Percentiles rank a stretch among this genome's conserved stretches.
phyloP scores from a whole-genome alignment of 92 coral and sea anemone genomes.

The Parazoanthus swiftii region DNA sequence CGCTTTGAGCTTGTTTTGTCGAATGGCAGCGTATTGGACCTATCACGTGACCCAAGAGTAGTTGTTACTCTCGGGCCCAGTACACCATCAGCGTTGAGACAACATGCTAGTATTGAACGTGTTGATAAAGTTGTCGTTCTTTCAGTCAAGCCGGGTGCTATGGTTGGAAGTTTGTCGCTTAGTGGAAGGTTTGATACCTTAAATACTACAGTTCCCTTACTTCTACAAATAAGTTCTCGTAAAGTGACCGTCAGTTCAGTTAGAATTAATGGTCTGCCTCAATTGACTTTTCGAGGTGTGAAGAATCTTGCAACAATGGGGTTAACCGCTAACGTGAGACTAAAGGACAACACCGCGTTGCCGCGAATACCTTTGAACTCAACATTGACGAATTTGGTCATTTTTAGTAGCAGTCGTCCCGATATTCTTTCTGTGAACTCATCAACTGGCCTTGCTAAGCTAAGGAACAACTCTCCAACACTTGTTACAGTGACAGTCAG shows the following conservation, averaged over 20 bases:
- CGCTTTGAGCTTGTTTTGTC: slow-evolving; percentile 26
- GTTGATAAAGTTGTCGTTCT: slow-evolving; percentile 20
- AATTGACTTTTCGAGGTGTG: slow-evolving; percentile 47
- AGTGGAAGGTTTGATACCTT: slow-evolving; percentile 30
- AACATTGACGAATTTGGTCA: slow-evolving; percentile 37
- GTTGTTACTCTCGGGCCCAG: slow-evolving; percentile 21
- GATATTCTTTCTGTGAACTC: slow-evolving; percentile 44
- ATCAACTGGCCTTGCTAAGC: slow-evolving; percentile 46
- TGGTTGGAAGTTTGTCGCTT: slow-evolving; percentile 39
- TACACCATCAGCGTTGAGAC: slow-evolving; percentile 50
- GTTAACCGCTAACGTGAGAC: slow-evolving; percentile 29
- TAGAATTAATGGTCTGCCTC: slow-evolving; percentile 15
- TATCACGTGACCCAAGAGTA: slow-evolving; percentile 30
- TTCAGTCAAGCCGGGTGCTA: slow-evolving; percentile 15
- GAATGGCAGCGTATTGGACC: slow-evolving; percentile 46
- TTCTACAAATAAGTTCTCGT: slow-evolving; percentile 37
- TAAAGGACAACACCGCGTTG: slow-evolving; percentile 47
- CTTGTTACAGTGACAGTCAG: slow-evolving; percentile 47
- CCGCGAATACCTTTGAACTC: slow-evolving; percentile 31
- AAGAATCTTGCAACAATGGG: slow-evolving; percentile 38
- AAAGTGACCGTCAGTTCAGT: slow-evolving; percentile 33
- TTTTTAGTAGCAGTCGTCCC: slow-evolving; percentile 41
- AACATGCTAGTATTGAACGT: slow-evolving; percentile 4
- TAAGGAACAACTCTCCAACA: slow-evolving; percentile 37
- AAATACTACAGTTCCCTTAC: slow-evolving; percentile 4